Evolutionary conservation across 2,888 invertebrate genomes (phyloP).

Genomic region (Melanophora roralis): DNA sequence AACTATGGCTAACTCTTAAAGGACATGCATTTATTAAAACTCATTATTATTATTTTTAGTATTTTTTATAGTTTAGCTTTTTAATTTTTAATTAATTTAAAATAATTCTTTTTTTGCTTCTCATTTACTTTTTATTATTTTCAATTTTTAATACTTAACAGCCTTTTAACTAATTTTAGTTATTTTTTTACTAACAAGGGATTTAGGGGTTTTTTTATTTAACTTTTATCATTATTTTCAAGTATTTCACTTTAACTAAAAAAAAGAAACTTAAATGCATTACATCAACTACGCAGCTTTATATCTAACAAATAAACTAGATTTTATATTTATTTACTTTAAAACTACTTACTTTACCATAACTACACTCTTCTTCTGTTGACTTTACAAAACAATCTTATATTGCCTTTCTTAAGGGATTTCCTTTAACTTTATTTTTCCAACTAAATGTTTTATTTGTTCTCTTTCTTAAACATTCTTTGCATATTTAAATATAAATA

Average conservation of each 20-base stretch:
- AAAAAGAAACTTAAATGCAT: too few relatives aligned
- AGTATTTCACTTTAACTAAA: conserved; percentile 1
- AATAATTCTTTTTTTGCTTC: conserved; percentile 27
- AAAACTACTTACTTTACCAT: conserved; percentile 20
- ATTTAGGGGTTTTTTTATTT: conserved; percentile 46
- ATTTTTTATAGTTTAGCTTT: conserved; percentile 17
- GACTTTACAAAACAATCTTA: background rate
- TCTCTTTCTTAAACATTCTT: background rate
- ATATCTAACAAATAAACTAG: background rate
- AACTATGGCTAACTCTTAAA: conserved; percentile 46
- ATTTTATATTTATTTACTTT: background rate
- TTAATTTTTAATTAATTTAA: conserved; percentile 34
- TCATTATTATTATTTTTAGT: background rate
- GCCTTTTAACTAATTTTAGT: background rate
- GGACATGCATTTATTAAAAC: conserved; percentile 44
- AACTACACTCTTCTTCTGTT: conserved; percentile 40
- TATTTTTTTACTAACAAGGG: conserved; percentile 54
- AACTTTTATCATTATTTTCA: background rate
- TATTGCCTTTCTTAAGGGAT: conserved; percentile 8
- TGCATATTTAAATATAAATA: conserved; percentile 6
- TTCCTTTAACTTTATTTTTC: conserved; percentile 6
- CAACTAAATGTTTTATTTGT: background rate
- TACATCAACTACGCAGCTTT: background rate
- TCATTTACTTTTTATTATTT: conserved; percentile 17
- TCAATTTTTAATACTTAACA: conserved; percentile 27